A percentile compares a stretch with the other conserved stretches of the same genome.
Conservation (phyloP, 2,113 vertebrate genomes). For the Tylochromis polylepis region DNA sequence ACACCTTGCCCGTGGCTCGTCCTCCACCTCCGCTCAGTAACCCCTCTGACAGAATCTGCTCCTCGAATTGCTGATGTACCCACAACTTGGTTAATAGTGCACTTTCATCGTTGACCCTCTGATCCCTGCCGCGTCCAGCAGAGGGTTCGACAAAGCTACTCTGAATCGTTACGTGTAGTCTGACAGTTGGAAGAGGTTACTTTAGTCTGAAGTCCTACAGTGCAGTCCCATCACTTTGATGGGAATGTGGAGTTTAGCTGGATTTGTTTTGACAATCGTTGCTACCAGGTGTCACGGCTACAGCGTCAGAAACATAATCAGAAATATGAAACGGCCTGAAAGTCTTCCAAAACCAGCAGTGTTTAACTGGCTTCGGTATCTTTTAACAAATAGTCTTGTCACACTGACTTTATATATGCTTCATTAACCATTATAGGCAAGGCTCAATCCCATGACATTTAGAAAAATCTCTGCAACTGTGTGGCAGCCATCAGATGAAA, state of each 20-base stretch:
- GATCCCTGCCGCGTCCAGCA: not conserved
- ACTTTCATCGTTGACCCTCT: conserved; percentile 28
- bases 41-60: not conserved
- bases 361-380: not conserved
- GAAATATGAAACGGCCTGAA: not conserved
- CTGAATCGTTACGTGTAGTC: conserved; percentile 41
- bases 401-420: not conserved
- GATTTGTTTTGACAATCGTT: not conserved
- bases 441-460: not conserved
- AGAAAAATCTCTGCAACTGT: not conserved
- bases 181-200: conserved; percentile 48
- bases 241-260: not conserved
- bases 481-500: not conserved
- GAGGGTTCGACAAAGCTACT: conserved; percentile 1
- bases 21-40: conserved; percentile 10
- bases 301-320: not conserved
- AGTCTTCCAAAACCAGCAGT: not conserved
- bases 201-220: not conserved
- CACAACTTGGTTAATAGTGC: conserved; percentile 27
- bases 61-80: conserved; percentile 37
- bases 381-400: not conserved
- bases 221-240: conserved; percentile 13
- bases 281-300: not conserved
- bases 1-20: not conserved
- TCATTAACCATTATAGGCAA: not conserved